Conservation (phyloP, 1,140 invertebrate genomes). For the Penaeus japonicus region DNA sequence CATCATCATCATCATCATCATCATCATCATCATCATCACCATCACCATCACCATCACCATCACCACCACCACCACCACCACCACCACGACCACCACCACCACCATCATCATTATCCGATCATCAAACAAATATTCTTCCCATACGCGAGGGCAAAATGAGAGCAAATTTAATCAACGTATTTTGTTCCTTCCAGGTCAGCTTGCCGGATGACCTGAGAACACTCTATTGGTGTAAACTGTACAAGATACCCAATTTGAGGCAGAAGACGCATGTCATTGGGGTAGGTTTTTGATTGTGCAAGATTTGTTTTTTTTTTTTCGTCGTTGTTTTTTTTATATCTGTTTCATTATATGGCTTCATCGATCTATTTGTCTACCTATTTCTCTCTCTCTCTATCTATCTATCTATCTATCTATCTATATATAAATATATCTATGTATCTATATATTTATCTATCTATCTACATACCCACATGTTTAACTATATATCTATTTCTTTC, state of each 20-base stretch:
- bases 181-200: background rate
- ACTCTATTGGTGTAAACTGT: constrained; percentile 74
- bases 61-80: background rate
- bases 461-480: too few relatives aligned
- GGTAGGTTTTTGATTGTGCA: background rate
- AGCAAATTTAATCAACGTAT: background rate
- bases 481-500: too few relatives aligned
- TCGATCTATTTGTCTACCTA: too few relatives aligned
- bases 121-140: background rate
- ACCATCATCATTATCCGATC: background rate
- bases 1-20: background rate
- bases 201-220: constrained; percentile 62
- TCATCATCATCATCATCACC: background rate
- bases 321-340: background rate
- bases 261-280: constrained; percentile 63
- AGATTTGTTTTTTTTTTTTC: background rate
- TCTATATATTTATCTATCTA: too few relatives aligned
- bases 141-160: background rate
- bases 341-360: background rate
- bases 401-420: too few relatives aligned
- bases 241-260: constrained; percentile 71
- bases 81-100: background rate
- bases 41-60: background rate
- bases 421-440: too few relatives aligned
- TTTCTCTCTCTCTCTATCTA: too few relatives aligned